Conservation (phyloP, 2,888 invertebrate genomes). For the Cosmopolites sordidus region DNA sequence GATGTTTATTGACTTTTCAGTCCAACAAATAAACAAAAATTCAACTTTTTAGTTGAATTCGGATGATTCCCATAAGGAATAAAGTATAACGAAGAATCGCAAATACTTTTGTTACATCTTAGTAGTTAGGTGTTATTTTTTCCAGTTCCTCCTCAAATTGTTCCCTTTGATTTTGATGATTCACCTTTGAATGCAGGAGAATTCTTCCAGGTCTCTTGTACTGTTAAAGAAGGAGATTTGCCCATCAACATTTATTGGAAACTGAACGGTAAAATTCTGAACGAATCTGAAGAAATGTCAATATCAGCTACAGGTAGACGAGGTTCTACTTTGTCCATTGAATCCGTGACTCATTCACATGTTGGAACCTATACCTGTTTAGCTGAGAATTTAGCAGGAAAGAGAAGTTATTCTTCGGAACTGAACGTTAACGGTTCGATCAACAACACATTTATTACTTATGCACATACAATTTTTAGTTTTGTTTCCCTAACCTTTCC, state of each 20-base stretch:
- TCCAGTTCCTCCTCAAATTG: slow-evolving; percentile 62
- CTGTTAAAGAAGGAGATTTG: slow-evolving; percentile 63
- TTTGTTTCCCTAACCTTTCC: no score
- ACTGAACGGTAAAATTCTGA: slow-evolving; percentile 51
- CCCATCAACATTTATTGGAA: slow-evolving; percentile 60
- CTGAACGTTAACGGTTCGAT: slow-evolving; percentile 68
- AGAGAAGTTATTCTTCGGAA: slow-evolving; percentile 35
- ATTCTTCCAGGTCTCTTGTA: slow-evolving; percentile 60
- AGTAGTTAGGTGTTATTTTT: no score
- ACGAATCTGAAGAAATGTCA: slow-evolving; percentile 38
- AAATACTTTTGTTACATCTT: no score
- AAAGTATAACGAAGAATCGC: no score
- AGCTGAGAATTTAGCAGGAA: slow-evolving; percentile 51
- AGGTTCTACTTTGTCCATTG: slow-evolving; percentile 61
- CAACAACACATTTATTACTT: no score
- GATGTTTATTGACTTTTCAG: no score
- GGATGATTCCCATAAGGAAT: no score
- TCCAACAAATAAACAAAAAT: no score
- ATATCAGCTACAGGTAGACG: slow-evolving; percentile 41
- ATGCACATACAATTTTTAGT: no score
- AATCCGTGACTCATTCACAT: slow-evolving; percentile 62
- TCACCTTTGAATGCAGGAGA: slow-evolving; percentile 59
- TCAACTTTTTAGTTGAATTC: no score
- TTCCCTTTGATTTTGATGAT: slow-evolving; percentile 63
- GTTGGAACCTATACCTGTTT: slow-evolving; percentile 73